These are phyloP conservation scores for Entomyzon cyanotis DNA, from an alignment of 2,113 vertebrate species.

Conservation along the genomic window DNA sequence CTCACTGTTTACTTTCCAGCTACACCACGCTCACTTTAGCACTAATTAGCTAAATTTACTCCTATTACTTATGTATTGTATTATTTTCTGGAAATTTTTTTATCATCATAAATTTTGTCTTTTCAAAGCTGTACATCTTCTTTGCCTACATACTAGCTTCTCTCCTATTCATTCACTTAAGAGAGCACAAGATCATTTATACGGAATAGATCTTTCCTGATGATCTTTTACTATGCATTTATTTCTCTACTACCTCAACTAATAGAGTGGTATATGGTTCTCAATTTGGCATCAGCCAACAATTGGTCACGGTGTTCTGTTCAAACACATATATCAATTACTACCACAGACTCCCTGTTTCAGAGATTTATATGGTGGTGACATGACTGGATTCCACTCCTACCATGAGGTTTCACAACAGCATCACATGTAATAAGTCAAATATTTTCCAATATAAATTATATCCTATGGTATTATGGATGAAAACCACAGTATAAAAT, in stretches of 20 bases:
- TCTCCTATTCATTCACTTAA: background rate
- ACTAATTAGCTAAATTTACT: conserved; percentile 21
- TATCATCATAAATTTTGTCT: background rate
- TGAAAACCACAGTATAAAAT: conserved; percentile 12
- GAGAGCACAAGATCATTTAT: conserved; percentile 28
- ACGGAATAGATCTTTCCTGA: conserved; percentile 36
- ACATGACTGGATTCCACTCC: conserved; percentile 36
- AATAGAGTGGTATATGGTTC: conserved; percentile 37
- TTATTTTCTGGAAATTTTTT: background rate
- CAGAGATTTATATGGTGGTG: conserved; percentile 36
- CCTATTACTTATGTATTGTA: background rate
- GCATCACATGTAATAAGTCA: background rate
- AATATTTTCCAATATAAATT: conserved; percentile 26
- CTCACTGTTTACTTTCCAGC: conserved; percentile 33
- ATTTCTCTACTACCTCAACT: background rate
- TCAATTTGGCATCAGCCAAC: conserved; percentile 35
- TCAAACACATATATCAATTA: background rate
- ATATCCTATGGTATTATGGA: background rate
- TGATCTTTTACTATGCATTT: conserved; percentile 14
- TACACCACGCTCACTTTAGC: background rate
- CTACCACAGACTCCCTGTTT: background rate
- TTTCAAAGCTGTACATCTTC: background rate
- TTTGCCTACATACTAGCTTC: background rate
- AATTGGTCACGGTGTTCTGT: background rate
- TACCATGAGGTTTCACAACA: conserved; percentile 36